Evolutionary conservation across 2,888 invertebrate genomes (phyloP), one percentile per base, ranked within the genome.

Genomic region (Scelioninae gen. 2): DNA sequence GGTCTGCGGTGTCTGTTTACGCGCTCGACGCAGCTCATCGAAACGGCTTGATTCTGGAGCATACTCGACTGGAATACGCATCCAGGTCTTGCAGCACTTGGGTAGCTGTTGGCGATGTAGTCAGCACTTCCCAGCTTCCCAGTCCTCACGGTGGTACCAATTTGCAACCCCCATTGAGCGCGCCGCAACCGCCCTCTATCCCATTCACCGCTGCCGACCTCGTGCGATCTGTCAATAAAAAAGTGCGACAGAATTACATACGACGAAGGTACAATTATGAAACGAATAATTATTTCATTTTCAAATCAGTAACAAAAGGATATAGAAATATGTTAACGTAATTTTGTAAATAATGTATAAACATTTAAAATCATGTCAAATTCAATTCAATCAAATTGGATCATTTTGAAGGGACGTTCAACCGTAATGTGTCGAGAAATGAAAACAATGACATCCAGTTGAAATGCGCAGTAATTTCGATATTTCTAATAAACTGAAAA

Each of bases 171-270:
- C 78, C 39, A 75, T 87, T 46, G 0, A 69, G 69, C 16, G 74
- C 78, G 18, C 80, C 79, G 11, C 81, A 84, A 25, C 87, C 77
- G 81, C 87, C 89, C 3, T 87, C 73, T 80, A 87, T 88, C 3
- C 88, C 89, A 1, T 91, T 92, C 86, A 88, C 92, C 45, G 87
- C 91, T 75, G 89, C 90, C 0, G 92, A 92, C 73, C 89, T 93
- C 39, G 91, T 93, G 28, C 88, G 90, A 71, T 94, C 94, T 41
- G 91, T 92, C 48, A 95, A 95, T 81, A 94, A 94, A 82, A 94
- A 94, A 89, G 92, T 93, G 1, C 90, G 95, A 1, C 94, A 94
- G 84, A 92, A 92, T 83, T 95, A 95, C 84, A 94, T 95, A 73
- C 90, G 92, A 76, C 88, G 93, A 65, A 89, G 85, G 85, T 85